Evolutionary conservation across 2,113 vertebrate genomes (phyloP).

Genomic region (Motacilla alba): DNA sequence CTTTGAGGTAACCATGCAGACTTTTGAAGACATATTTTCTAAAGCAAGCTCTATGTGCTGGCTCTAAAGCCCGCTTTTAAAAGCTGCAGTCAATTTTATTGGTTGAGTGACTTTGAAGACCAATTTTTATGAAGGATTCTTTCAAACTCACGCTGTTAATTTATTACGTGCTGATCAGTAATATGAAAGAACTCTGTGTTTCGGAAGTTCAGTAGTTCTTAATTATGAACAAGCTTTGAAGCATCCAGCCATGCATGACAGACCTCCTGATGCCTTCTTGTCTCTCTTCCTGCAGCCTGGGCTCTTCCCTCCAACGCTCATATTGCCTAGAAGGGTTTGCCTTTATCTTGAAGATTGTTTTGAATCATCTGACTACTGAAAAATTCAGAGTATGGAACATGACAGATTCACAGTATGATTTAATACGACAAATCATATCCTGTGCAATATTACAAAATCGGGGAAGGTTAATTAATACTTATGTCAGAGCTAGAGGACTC

Average conservation of each 20-base stretch:
- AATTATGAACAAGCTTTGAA: background rate
- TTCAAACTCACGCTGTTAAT: background rate
- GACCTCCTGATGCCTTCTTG: background rate
- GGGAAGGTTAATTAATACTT: background rate
- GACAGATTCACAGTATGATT: background rate
- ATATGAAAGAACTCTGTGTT: background rate
- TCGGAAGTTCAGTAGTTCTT: background rate
- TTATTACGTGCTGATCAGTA: background rate
- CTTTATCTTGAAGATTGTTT: background rate
- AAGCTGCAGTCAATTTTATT: background rate
- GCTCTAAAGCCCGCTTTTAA: background rate
- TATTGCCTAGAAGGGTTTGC: background rate
- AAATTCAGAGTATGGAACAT: background rate
- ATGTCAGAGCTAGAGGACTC: background rate
- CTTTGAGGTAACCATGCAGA: background rate
- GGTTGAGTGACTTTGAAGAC: background rate
- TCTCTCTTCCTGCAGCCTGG: background rate
- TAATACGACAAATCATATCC: background rate
- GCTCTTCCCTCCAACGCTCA: background rate
- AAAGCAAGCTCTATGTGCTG: background rate
- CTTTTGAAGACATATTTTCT: background rate
- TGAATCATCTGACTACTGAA: background rate
- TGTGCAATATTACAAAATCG: background rate
- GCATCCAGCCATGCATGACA: background rate
- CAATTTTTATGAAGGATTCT: constrained; percentile 4